Evolutionary conservation across 2,797 vertebrate species (phyloP), one percentile per base, ranked within the genome.

Genomic region (Decapterus maruadsi): DNA sequence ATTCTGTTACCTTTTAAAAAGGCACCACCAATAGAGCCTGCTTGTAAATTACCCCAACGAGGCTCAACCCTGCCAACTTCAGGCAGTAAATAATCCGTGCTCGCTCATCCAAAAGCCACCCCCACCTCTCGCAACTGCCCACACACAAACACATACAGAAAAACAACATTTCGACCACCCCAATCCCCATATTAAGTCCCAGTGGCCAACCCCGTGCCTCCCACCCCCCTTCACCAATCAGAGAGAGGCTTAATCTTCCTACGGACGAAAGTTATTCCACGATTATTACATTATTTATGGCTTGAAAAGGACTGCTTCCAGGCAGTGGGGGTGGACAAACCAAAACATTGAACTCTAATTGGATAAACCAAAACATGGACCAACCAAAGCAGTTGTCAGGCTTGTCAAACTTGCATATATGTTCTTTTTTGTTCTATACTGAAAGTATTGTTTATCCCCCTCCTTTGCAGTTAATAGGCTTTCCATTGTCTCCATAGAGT

Each of bases 41-140:
- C 89, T 94, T 92, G 84, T 95, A 94, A 94, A 95, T 94, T 92
- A 93, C 89, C 82, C 75, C 91, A 92, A 90, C 42, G 77, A 93
- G 87, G 82, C 88, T 87, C 75, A 90, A 89, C 88, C 77, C 90
- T 92, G 93, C 93, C 94, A 95, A 93, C 89, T 89, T 85, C 67
- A 85, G 84, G 91, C 90, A 91, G 87, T 95, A 94, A 94, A 95
- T 94, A 93, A 93, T 90, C 89, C 58, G 17, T 79, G 85, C 88
- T 89, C 87, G 66, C 87, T 90, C 88, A 87, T 91, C 88, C 89
- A 91, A 91, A 91, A 82, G 87, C 77, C 50, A 26, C 60, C 77
- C 71, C 68, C 77, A 16, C 60, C 58, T 16, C 22, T n/a, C 29
- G 10, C 77, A 70, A 78, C 75, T 82, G 80, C 89, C 81, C 71